A percentile compares a stretch with the other conserved stretches of the same genome.
Evolutionary conservation across 2,888 invertebrate genomes (phyloP).

Genomic region (Helicoverpa assulta): DNA sequence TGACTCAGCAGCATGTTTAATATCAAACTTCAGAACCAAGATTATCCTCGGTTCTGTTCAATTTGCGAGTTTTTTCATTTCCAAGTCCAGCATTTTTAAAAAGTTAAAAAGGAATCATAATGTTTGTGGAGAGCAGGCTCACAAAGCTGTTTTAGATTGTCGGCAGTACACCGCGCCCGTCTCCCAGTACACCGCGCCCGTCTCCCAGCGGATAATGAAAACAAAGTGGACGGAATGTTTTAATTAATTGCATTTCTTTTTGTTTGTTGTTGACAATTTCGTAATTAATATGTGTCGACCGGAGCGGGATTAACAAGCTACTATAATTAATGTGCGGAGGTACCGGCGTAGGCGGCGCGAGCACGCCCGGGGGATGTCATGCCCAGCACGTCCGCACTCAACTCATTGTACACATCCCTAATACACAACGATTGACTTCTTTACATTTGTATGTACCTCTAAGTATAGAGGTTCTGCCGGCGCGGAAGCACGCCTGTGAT

Average conservation of each 20-base stretch:
- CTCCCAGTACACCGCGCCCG: slow-evolving; percentile 6
- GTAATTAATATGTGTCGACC: slow-evolving; percentile 27
- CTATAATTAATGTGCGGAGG: slow-evolving; percentile 7
- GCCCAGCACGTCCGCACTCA: background rate
- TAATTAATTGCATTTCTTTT: slow-evolving; percentile 42
- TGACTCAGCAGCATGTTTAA: background rate
- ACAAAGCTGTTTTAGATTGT: slow-evolving; percentile 10
- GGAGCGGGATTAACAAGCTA: slow-evolving; percentile 17
- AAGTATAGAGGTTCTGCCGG: too few relatives aligned
- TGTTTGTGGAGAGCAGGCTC: slow-evolving; percentile 1
- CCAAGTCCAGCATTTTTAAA: slow-evolving; percentile 9
- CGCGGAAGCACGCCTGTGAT: too few relatives aligned
- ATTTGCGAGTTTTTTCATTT: slow-evolving; percentile 21
- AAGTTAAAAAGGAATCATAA: slow-evolving; percentile 28
- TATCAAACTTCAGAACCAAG: background rate
- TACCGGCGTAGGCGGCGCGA: background rate
- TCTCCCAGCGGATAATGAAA: slow-evolving; percentile 38
- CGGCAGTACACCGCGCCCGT: slow-evolving; percentile 1
- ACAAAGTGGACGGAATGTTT: slow-evolving; percentile 43
- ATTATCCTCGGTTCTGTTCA: background rate
- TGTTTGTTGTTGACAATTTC: slow-evolving; percentile 38
- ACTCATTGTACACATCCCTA: background rate
- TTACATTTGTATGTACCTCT: too few relatives aligned
- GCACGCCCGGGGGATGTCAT: background rate
- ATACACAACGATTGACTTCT: background rate